Evolutionary conservation across 2,888 invertebrate genomes (phyloP).

Genomic region (Volucella inanis): DNA sequence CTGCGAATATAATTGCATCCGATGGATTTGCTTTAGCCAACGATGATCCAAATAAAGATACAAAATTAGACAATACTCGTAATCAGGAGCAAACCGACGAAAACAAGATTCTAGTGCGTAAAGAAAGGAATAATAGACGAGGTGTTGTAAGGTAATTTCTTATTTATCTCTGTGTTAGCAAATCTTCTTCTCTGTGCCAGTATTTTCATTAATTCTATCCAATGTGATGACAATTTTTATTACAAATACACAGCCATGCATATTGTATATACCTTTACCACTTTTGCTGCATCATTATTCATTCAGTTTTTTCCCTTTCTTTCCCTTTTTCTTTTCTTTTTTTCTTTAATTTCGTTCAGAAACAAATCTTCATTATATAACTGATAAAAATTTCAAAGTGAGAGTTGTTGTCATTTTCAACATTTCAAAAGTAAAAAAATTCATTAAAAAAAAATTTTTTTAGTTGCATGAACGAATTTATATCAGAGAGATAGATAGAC

Average conservation of each 20-base stretch:
- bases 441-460: slow-evolving; percentile 2
- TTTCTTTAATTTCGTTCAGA: slow-evolving; percentile 2
- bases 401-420: slow-evolving; percentile 61
- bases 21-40: slow-evolving; percentile 76
- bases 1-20: slow-evolving; percentile 76
- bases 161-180: no score
- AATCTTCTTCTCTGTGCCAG: slow-evolving; percentile 7
- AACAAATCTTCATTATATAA: slow-evolving; percentile 51
- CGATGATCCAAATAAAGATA: slow-evolving; percentile 75
- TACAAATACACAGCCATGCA: background rate
- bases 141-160: slow-evolving; percentile 81
- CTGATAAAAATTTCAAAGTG: slow-evolving; percentile 58
- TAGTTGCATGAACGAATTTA: background rate
- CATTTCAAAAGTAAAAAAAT: slow-evolving; percentile 21
- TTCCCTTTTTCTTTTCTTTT: slow-evolving; percentile 21
- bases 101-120: slow-evolving; percentile 78
- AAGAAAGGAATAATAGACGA: slow-evolving; percentile 82
- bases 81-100: slow-evolving; percentile 58
- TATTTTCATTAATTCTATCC: slow-evolving; percentile 23
- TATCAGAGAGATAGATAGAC: slow-evolving; percentile 47
- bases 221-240: slow-evolving; percentile 47
- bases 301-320: slow-evolving; percentile 37
- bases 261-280: slow-evolving; percentile 2
- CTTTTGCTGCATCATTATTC: slow-evolving; percentile 27
- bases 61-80: slow-evolving; percentile 40